A percentile compares a stretch with the other conserved stretches of the same genome.
These are phyloP conservation scores for Astyanax mexicanus DNA, from an alignment of 2,797 vertebrate species.

Conservation along the genomic window DNA sequence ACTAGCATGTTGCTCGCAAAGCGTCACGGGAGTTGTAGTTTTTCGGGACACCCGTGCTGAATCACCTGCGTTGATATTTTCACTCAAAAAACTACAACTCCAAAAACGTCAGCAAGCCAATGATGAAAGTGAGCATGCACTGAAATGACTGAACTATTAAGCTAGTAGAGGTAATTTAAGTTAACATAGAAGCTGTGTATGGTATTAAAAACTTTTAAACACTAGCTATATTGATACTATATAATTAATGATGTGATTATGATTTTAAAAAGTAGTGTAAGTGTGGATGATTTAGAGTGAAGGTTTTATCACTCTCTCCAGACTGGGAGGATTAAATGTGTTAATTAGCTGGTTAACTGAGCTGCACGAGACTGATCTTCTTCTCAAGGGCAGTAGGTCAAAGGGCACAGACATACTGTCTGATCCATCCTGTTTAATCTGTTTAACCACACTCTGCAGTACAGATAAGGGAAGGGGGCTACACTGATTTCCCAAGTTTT, in stretches of 20 bases:
- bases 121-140: not conserved
- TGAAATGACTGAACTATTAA: too few relatives aligned
- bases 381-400: constrained; percentile 3
- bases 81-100: not conserved
- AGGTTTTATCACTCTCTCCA: not conserved
- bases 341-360: not conserved
- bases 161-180: too few relatives aligned
- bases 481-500: not conserved
- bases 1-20: not conserved
- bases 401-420: not conserved
- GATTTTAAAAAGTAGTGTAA: not conserved
- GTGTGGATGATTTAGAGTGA: not conserved
- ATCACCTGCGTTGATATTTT: not conserved
- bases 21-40: not conserved
- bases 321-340: not conserved
- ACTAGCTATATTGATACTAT: too few relatives aligned
- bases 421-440: not conserved
- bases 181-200: too few relatives aligned
- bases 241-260: too few relatives aligned
- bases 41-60: too few relatives aligned
- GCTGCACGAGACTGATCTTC: not conserved
- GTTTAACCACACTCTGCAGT: too few relatives aligned
- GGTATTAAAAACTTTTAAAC: too few relatives aligned
- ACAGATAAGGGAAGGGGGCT: too few relatives aligned
- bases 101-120: not conserved